These are phyloP conservation scores for Mustelus asterias DNA, from an alignment of 2,113 vertebrate species.

Conservation along the genomic window DNA sequence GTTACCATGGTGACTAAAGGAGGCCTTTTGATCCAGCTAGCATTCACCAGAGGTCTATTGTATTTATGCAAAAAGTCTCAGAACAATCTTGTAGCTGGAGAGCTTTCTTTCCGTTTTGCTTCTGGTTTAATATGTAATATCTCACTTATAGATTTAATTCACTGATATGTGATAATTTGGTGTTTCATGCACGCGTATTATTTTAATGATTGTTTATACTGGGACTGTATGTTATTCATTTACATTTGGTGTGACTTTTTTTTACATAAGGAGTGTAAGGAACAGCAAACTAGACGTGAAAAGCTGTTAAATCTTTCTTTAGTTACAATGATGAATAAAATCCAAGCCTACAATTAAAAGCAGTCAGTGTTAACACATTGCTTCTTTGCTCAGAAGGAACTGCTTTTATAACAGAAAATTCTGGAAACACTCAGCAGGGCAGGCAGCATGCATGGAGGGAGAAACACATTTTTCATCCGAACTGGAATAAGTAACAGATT, in stretches of 20 bases:
- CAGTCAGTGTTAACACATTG: not conserved
- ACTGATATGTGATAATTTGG: not conserved
- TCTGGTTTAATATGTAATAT: not conserved
- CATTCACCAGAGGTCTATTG: constrained; percentile 1
- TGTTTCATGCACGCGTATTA: not conserved
- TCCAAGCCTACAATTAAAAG: not conserved
- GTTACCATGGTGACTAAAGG: constrained; percentile 30
- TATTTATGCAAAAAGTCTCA: constrained; percentile 3
- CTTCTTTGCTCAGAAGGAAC: not conserved
- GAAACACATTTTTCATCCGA: not conserved
- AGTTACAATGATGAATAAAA: not conserved
- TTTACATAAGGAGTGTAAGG: not conserved
- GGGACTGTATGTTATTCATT: not conserved
- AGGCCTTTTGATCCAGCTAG: constrained; percentile 8
- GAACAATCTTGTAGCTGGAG: not conserved
- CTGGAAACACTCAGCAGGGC: not conserved
- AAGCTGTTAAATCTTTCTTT: not conserved
- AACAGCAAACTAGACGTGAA: not conserved
- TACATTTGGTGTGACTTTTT: not conserved
- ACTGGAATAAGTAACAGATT: not conserved
- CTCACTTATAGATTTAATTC: not conserved
- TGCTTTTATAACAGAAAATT: not conserved
- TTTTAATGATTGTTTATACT: not conserved
- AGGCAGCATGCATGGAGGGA: not conserved
- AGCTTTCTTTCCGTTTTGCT: not conserved